Percentiles rank a stretch among this genome's conserved stretches.
These are phyloP conservation scores for Eupithecia pulchellata DNA, from an alignment of 2,888 invertebrate species.

Conservation along the genomic window DNA sequence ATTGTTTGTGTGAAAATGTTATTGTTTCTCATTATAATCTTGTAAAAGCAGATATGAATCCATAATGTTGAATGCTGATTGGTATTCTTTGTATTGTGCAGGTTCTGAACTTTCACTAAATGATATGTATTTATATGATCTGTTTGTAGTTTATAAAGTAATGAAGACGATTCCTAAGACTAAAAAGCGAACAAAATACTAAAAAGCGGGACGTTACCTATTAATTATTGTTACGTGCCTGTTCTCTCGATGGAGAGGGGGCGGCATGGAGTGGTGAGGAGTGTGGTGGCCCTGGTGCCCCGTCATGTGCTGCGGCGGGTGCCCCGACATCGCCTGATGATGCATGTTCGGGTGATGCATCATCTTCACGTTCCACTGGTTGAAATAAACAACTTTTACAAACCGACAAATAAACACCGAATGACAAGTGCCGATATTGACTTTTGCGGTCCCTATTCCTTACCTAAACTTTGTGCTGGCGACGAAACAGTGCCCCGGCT, in stretches of 20 bases:
- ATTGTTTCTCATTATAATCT: constrained; percentile 3
- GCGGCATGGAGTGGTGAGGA: constrained; percentile 87
- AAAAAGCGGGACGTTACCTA: constrained; percentile 79
- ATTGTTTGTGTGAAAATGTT: neutral
- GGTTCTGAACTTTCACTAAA: constrained; percentile 24
- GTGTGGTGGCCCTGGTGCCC: constrained; percentile 79
- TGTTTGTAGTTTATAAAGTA: constrained; percentile 2
- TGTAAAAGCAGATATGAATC: neutral
- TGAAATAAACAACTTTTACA: constrained; percentile 72
- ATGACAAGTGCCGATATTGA: constrained; percentile 56
- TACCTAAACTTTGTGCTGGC: constrained; percentile 67
- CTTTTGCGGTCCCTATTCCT: constrained; percentile 66
- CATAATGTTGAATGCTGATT: constrained; percentile 16
- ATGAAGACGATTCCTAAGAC: neutral
- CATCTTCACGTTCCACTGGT: constrained; percentile 74
- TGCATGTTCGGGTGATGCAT: constrained; percentile 86
- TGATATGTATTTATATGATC: constrained; percentile 11
- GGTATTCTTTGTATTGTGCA: constrained; percentile 18
- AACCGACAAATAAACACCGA: constrained; percentile 70
- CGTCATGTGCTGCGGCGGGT: constrained; percentile 80
- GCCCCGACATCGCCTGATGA: constrained; percentile 83
- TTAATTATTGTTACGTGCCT: constrained; percentile 82
- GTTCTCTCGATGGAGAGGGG: constrained; percentile 88
- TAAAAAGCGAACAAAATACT: constrained; percentile 62
- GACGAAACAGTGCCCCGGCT: constrained; percentile 61